Base-by-base conservation (phyloP, 1,140 invertebrate species). In the Leptinotarsa defecta region DNA sequence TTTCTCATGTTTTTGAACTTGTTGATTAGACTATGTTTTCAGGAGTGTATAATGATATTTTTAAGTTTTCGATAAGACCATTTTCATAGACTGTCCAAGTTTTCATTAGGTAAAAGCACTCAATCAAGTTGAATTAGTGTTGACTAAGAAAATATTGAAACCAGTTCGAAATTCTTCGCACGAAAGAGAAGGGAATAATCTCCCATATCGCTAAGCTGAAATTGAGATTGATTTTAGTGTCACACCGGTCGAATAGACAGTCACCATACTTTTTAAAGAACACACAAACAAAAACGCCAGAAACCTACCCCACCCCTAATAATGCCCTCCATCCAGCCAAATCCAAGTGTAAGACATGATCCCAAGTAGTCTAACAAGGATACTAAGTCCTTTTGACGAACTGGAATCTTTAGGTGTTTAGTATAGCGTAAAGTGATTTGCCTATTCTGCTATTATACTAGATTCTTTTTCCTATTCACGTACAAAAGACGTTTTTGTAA, bases 351-450 rank as follows among this genome's bases (percentile, higher is more conserved):
- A 65, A 65, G 61, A 73, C 71, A 65, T 65, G 71, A 73, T 64
- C 71, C 57, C 49, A 73, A 73, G 71, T 73, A 73, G 34, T 65
- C 71, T 73, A 73, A 73, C 71, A 73, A 76, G 75, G 67, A 76
- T 73, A 72, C 63, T 65, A 76, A 52, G 64, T 68, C 75, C 57
- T 68, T 68, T 61, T 76, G 62, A 71, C 24, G 48, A 73, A 43
- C 63, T 65, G 43, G 71, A 62, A 76, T 43, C 72, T 71, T 76
- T 74, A 78, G 49, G 71, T 76, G 77, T 69, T 74, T 75, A 78
- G 74, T 76, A 75, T 73, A 79, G 69, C 79, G 78, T 79, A 76
- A 79, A 79, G 69, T 79, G 74, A 80, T 80, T 79, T 80, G 74
- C 76, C 77, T 80, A 80, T 80, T 80, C 74, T 73, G 65, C 71